These are phyloP conservation scores for Dreissena polymorpha DNA, from an alignment of 1,140 invertebrate species.

Conservation along the genomic window DNA sequence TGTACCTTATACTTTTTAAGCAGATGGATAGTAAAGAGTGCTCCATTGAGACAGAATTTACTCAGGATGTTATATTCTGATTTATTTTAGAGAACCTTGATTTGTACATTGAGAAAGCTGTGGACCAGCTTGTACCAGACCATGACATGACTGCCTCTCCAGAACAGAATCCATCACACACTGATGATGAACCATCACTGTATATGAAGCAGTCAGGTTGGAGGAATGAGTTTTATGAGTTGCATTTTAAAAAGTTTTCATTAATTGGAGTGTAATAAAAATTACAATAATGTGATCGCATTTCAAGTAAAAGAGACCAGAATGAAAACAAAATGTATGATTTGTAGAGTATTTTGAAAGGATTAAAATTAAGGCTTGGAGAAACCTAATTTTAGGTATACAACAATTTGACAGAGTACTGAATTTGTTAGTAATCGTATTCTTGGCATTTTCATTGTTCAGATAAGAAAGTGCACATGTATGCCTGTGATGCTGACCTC, in stretches of 20 bases:
- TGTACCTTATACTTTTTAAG: too few relatives aligned
- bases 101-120: conserved; percentile 23
- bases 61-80: too few relatives aligned
- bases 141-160: neutral
- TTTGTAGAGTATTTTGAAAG: too few relatives aligned
- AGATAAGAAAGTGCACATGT: neutral
- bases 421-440: too few relatives aligned
- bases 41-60: too few relatives aligned
- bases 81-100: conserved; percentile 31
- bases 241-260: neutral
- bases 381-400: too few relatives aligned
- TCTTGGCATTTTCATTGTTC: too few relatives aligned
- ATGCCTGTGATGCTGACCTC: conserved; percentile 32
- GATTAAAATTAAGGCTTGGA: too few relatives aligned
- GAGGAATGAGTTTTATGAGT: neutral
- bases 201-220: neutral
- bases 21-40: too few relatives aligned
- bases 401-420: too few relatives aligned
- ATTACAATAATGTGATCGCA: neutral
- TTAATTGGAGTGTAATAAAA: neutral
- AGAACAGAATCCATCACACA: neutral
- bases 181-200: conserved; percentile 2
- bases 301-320: neutral
- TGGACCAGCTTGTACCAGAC: conserved; percentile 34
- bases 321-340: neutral